Conservation (phyloP, 1,140 invertebrate species). For the Pteromalus puparum region DNA sequence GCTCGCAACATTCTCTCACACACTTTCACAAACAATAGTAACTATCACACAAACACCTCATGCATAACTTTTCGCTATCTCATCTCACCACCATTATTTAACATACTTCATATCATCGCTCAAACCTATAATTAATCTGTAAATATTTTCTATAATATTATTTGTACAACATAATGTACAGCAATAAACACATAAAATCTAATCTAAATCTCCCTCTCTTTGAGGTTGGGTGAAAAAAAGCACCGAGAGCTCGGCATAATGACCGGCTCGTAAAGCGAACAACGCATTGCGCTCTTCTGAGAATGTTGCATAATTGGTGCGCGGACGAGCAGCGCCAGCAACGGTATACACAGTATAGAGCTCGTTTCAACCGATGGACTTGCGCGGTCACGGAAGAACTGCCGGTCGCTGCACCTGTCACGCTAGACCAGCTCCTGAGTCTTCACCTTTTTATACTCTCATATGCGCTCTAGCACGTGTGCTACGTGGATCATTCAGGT, state of each 20-base stretch:
- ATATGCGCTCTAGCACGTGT: background rate
- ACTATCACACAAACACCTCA: too few species aligned
- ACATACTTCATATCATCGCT: too few species aligned
- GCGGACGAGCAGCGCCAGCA: background rate
- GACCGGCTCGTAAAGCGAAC: constrained; percentile 24
- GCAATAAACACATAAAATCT: too few species aligned
- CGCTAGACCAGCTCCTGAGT: background rate
- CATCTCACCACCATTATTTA: too few species aligned
- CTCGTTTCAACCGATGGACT: background rate
- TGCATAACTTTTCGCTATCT: too few species aligned
- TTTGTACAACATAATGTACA: too few species aligned
- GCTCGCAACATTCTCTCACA: too few species aligned
- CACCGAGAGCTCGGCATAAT: constrained; percentile 16
- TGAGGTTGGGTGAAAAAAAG: constrained; percentile 18
- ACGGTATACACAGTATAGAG: background rate
- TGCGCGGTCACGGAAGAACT: background rate
- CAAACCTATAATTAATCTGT: too few species aligned
- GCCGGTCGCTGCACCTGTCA: constrained; percentile 4
- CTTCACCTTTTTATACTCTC: background rate
- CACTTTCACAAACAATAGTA: too few species aligned
- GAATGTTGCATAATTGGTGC: constrained; percentile 35
- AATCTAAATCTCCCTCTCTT: too few species aligned
- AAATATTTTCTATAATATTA: too few species aligned
- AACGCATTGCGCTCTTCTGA: constrained; percentile 7
- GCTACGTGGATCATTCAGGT: background rate